A percentile compares a stretch with the other conserved stretches of the same genome.
Conservation (phyloP, 2,888 invertebrate genomes). For the Rhaphigaster nebulosa region DNA sequence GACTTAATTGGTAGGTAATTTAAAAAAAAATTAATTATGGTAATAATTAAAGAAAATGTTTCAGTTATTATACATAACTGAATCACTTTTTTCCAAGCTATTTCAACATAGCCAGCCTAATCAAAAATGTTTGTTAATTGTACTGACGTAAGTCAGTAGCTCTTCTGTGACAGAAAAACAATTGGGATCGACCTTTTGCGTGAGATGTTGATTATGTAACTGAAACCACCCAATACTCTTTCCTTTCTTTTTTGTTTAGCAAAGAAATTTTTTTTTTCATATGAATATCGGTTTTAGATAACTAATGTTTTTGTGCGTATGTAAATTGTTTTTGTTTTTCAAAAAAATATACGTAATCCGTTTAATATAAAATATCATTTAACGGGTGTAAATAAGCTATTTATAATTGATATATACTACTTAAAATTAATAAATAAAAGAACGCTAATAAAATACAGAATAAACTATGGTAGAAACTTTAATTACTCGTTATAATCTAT, state of each 20-base stretch:
- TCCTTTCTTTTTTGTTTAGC: not conserved
- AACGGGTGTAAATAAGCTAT: too few species aligned
- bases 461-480: too few species aligned
- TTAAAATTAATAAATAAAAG: too few species aligned
- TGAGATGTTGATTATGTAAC: not conserved
- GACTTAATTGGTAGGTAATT: too few species aligned
- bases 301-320: too few species aligned
- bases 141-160: not conserved
- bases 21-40: too few species aligned
- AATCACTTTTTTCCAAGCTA: not conserved
- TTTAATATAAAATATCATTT: too few species aligned
- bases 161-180: not conserved
- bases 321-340: too few species aligned
- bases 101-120: not conserved
- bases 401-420: too few species aligned
- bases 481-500: too few species aligned
- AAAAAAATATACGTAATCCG: too few species aligned
- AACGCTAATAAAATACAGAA: too few species aligned
- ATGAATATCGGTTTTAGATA: not conserved
- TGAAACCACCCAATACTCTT: not conserved
- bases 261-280: not conserved
- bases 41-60: not conserved
- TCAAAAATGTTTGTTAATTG: not conserved
- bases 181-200: not conserved
- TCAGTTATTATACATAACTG: not conserved